Percentiles rank a stretch among this genome's conserved stretches.
phyloP scores from a whole-genome alignment of 2,888 invertebrate species.

The Sphaerolaimus hirsutus region DNA sequence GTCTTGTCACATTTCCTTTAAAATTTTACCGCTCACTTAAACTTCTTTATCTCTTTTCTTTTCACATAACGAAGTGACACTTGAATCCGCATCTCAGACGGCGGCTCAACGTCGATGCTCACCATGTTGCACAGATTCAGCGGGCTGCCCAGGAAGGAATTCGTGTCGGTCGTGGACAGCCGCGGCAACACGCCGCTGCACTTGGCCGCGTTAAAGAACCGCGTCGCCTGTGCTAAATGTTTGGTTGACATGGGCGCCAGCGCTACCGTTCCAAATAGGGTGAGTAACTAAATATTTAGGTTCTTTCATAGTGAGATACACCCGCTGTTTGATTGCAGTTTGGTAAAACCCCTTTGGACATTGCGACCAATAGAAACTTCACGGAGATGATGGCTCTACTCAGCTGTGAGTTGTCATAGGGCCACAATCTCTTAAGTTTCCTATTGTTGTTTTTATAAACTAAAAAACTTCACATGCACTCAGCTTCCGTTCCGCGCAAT shows the following conservation, averaged over 20 bases:
- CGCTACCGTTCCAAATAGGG: conserved; percentile 11
- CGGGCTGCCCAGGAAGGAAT: conserved; percentile 5
- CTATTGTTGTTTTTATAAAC: too few species aligned
- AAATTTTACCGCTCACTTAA: background rate
- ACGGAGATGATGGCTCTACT: too few species aligned
- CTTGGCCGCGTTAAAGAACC: conserved; percentile 17
- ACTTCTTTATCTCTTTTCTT: background rate
- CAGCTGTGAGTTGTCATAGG: too few species aligned
- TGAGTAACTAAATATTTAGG: too few species aligned
- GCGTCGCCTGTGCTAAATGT: conserved; percentile 12
- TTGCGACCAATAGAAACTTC: too few species aligned
- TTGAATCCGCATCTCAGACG: conserved; percentile 12
- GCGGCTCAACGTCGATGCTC: conserved; percentile 14
- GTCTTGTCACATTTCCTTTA: too few species aligned
- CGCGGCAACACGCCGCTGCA: conserved; percentile 21
- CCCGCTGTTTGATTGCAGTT: background rate
- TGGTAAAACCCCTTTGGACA: too few species aligned
- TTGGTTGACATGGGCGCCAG: conserved; percentile 17
- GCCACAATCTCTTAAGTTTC: too few species aligned
- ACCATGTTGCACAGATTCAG: background rate
- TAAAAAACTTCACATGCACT: too few species aligned
- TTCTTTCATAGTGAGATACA: background rate
- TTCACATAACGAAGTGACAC: too few species aligned
- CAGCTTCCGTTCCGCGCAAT: too few species aligned
- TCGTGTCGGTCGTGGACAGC: conserved; percentile 13